Evolutionary conservation across 2,113 vertebrate species (phyloP), one percentile per base, ranked within the genome.

Genomic region (Australoheros scitulus): DNA sequence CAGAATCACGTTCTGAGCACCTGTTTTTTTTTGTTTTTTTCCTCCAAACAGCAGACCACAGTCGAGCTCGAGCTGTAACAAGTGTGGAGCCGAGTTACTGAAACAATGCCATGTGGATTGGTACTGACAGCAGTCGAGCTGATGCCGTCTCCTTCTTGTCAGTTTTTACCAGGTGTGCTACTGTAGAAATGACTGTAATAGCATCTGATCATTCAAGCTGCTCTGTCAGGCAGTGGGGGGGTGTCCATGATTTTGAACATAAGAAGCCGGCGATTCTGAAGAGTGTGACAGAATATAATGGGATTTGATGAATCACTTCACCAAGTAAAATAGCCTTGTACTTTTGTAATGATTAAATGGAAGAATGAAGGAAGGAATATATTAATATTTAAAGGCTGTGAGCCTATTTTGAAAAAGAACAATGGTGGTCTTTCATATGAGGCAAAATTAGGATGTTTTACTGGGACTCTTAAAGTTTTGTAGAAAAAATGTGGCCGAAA

Each of bases 241-340:
- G 41, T 7, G 55, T 8, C 63, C 14, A 0, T 29, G 3, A 24
- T n/a, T 84, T 29, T 18, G 11, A 75, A 52, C 18, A 13, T 14
- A 59, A 74, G 55, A 81, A 57, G 72, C 38, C 9, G 20, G 74
- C 4, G 26, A 83, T 80, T 81, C 61, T 76, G 52, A 83, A 24
- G 29, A 83, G 77, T 50, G 83, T 82, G 87, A 82, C 68, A 41
- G 63, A 61, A 52, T 60, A 84, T 43, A 84, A 80, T 11, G 43
- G 70, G 87, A 86, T 87, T 80, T 79, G 63, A 86, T 86, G 76
- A 89, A 82, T 84, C 85, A 64, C 38, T 56, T 87, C 68, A 24
- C 52, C 58, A 7, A 24, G n/a, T 14, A 72, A 79, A 60, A 80
- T 22, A 22, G 59, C 56, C 43, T 34, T 74, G 64, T 60, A 22